Percentiles rank a stretch among this genome's conserved stretches.
Evolutionary conservation across 2,797 vertebrate genomes (phyloP).

Genomic region (Sparus aurata): DNA sequence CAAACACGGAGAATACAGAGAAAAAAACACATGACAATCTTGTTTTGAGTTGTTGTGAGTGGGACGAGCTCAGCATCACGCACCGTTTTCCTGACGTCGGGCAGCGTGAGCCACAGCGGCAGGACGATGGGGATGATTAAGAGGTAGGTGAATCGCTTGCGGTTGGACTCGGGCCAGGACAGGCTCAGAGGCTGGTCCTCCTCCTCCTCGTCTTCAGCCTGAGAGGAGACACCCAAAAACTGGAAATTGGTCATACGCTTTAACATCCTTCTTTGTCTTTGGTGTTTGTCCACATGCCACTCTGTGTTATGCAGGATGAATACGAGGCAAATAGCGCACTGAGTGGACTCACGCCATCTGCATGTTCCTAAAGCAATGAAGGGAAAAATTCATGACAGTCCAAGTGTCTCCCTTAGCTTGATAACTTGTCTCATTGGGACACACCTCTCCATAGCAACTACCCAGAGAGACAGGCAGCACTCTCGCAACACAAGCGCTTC

Average conservation of each 20-base stretch:
- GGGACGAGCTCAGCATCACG: constrained; percentile 11
- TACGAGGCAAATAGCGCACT: not conserved
- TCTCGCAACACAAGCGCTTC: constrained; percentile 29
- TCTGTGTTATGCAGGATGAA: not conserved
- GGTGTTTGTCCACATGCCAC: not conserved
- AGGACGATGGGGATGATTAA: constrained; percentile 91
- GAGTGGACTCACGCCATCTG: constrained; percentile 31
- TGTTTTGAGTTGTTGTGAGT: not conserved
- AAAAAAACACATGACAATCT: not conserved
- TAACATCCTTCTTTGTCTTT: constrained; percentile 1
- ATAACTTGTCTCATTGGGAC: constrained; percentile 44
- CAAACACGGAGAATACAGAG: not conserved
- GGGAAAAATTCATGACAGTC: constrained; percentile 24
- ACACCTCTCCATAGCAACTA: constrained; percentile 50
- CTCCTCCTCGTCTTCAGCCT: constrained; percentile 85
- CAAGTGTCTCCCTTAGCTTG: constrained; percentile 37
- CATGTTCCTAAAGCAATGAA: constrained; percentile 13
- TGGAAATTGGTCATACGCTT: not conserved
- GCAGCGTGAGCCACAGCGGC: constrained; percentile 91
- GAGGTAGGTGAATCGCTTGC: constrained; percentile 91
- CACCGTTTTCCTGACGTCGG: constrained; percentile 92
- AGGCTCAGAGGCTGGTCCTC: constrained; percentile 93
- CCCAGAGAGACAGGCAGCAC: constrained; percentile 25
- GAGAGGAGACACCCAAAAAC: constrained; percentile 26
- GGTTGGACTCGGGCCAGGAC: constrained; percentile 89